phyloP scores from a whole-genome alignment of 35 echinoderm and acorn worm genomes.

The Lytechinus variegatus region DNA sequence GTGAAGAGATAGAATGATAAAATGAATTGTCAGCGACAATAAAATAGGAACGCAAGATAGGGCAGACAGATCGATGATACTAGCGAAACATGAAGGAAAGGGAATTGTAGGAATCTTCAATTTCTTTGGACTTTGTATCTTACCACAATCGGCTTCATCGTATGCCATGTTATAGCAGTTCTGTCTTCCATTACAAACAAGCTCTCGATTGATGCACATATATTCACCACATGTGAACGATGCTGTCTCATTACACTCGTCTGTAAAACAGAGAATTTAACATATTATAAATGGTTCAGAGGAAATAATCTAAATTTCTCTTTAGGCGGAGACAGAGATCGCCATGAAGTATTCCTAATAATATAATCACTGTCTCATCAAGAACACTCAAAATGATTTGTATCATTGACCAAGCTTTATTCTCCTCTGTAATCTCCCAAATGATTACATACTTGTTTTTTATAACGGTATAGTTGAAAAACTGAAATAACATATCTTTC shows the following conservation, averaged over 20 bases:
- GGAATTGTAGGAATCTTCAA: too few relatives aligned
- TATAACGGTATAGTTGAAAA: too few relatives aligned
- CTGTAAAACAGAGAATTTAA: constrained; percentile 39
- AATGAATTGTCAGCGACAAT: not conserved
- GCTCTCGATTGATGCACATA: constrained; percentile 74
- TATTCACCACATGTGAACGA: constrained; percentile 74
- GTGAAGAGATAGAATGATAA: not conserved
- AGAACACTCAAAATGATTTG: too few relatives aligned
- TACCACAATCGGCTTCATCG: constrained; percentile 72
- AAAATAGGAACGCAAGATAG: too few relatives aligned
- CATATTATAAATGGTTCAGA: not conserved
- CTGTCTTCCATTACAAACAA: constrained; percentile 76
- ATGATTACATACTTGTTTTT: too few relatives aligned
- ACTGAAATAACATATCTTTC: too few relatives aligned
- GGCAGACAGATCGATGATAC: too few relatives aligned
- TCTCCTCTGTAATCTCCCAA: too few relatives aligned
- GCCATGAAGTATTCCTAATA: not conserved
- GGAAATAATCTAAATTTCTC: not conserved
- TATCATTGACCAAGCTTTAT: too few relatives aligned
- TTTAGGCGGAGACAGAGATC: not conserved
- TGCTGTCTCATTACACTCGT: constrained; percentile 54
- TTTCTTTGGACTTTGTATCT: not conserved
- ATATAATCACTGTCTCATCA: not conserved
- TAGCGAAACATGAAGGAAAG: too few relatives aligned
- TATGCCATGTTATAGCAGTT: constrained; percentile 82